Base-by-base conservation (phyloP, 92 coral and sea anemone genomes). In the Ricordea florida region DNA sequence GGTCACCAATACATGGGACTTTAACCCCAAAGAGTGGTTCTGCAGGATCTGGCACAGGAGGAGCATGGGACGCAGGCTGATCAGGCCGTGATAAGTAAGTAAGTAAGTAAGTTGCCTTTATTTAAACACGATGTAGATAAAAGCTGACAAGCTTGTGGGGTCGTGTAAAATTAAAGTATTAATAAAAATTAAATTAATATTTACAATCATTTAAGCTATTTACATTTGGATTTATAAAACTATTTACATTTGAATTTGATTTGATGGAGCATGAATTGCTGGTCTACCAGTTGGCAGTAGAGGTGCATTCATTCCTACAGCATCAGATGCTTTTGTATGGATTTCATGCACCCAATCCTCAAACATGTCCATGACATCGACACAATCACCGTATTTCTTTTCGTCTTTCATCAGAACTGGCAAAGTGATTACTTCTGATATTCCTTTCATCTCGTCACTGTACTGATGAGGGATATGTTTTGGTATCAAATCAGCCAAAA, bases 1-100 rank as follows among this genome's bases (percentile, higher is more conserved):
- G 86, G 52, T 85, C 85, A 4, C 85, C 90, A 15, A 72, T 72
- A 49, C 69, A 71, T 3, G 80, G 90, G 20, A 85, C 81, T 4
- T 24, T 77, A 9, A 85, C 71, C 6, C 85, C 85, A 7, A 44
- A 33, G 27, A 78, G 79, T 35, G 80, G 76, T 29, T 78, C 85
- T 51, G 10, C 73, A 10, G 47, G 37, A 13, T 66, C 49, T 24
- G 28, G 57, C 17, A 46, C 24, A 8, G 90, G 80, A 17, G 80
- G 85, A 22, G 56, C 23, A 70, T 69, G 90, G 22, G 85, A 84
- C 1, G 74, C 74, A 10, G 90, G 88, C 24, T 77, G 83, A 51
- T 76, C 81, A 59, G 81, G 81, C 10, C 81, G 45, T 45, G 81
- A n/a, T n/a, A n/a, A n/a, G n/a, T n/a, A n/a, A n/a, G n/a, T n/a